Evolutionary conservation across 2,888 invertebrate species (phyloP).

Genomic region (Phymatocera aterrima): DNA sequence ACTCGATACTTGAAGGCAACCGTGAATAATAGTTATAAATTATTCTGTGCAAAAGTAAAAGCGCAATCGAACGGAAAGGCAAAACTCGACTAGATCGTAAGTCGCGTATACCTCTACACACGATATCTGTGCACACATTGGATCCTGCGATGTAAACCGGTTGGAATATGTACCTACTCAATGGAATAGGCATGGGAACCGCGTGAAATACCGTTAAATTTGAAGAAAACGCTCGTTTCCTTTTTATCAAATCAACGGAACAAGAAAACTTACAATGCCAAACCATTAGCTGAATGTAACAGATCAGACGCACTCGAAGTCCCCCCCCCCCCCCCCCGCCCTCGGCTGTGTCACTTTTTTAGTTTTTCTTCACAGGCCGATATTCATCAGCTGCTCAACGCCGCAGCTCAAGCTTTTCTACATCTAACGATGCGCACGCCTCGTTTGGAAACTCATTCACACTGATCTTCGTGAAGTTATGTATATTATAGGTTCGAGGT

Average conservation of each 20-base stretch:
- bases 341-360: background rate
- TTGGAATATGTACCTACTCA: background rate
- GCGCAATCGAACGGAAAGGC: too few species aligned
- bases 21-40: constrained; percentile 67
- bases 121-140: background rate
- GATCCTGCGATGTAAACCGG: background rate
- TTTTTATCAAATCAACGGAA: background rate
- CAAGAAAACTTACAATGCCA: background rate
- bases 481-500: too few species aligned
- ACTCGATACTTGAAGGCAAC: constrained; percentile 60
- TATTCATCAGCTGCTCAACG: constrained; percentile 9
- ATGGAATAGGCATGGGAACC: background rate
- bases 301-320: background rate
- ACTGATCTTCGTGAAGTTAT: background rate
- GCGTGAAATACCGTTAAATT: constrained; percentile 7
- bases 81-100: background rate
- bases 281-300: constrained; percentile 6
- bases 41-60: constrained; percentile 48
- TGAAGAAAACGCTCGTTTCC: constrained; percentile 5
- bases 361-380: background rate
- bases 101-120: background rate
- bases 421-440: background rate
- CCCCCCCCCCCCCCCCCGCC: too few species aligned
- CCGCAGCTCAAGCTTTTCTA: background rate
- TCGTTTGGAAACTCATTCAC: background rate